Conservation (phyloP, 2,888 invertebrate genomes). For the Cataglyphis cursor region DNA sequence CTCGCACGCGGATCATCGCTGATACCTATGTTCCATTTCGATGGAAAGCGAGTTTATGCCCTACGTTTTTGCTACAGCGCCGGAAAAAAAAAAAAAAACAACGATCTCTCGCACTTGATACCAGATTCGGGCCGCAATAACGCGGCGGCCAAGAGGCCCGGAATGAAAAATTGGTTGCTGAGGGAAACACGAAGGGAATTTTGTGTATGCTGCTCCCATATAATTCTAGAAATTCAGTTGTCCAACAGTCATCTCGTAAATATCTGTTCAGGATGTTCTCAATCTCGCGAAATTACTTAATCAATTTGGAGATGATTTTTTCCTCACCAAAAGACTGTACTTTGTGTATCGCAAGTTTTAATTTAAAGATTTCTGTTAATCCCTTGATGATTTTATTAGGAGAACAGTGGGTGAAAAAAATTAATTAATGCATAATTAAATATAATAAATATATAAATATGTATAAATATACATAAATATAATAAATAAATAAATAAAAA, state of each 20-base stretch:
- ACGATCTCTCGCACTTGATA: constrained; percentile 64
- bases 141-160: constrained; percentile 39
- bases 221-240: constrained; percentile 37
- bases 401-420: neutral
- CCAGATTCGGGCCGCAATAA: constrained; percentile 62
- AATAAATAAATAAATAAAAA: too few relatives aligned
- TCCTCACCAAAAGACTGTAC: neutral
- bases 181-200: constrained; percentile 12
- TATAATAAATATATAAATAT: too few relatives aligned
- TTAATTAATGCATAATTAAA: neutral
- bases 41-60: constrained; percentile 73
- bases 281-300: neutral
- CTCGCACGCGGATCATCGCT: constrained; percentile 83
- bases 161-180: constrained; percentile 49
- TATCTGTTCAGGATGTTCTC: neutral
- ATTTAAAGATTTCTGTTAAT: neutral
- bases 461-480: too few relatives aligned
- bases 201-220: neutral
- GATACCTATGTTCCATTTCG: constrained; percentile 79
- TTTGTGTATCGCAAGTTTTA: neutral
- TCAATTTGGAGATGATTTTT: neutral
- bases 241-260: neutral
- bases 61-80: constrained; percentile 62
- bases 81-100: constrained; percentile 32
- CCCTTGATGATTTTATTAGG: neutral